phyloP scores from a whole-genome alignment of 2,797 vertebrate species.

The Ispidina picta region DNA sequence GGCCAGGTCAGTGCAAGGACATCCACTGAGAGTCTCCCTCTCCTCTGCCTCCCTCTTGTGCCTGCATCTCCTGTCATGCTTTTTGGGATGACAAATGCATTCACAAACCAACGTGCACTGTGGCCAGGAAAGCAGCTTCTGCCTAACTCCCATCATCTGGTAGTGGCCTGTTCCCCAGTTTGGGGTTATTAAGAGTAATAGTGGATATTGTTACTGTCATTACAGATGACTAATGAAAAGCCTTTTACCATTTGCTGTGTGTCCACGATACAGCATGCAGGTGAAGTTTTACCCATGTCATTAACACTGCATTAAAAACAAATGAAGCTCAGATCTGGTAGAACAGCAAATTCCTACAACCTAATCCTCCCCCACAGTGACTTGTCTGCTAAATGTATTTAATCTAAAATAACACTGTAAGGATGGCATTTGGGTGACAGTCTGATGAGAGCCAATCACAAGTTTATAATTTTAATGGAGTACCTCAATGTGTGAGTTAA shows the following conservation, averaged over 20 bases:
- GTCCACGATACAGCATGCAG: background rate
- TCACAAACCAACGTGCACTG: background rate
- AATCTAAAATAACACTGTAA: background rate
- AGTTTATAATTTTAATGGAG: background rate
- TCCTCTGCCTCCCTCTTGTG: background rate
- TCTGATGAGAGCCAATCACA: conserved; percentile 40
- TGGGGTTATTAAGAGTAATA: background rate
- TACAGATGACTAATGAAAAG: background rate
- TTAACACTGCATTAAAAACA: background rate
- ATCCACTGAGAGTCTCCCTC: background rate
- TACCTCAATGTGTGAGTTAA: background rate
- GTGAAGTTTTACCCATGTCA: background rate
- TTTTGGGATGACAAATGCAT: background rate
- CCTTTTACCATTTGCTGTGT: background rate
- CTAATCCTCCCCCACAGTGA: background rate
- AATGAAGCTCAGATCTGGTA: background rate
- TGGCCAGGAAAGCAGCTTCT: background rate
- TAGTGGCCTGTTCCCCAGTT: background rate
- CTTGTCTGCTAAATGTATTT: conserved; percentile 10
- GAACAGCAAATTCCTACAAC: background rate
- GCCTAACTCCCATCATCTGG: background rate
- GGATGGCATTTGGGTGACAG: conserved; percentile 38
- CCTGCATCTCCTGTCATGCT: background rate
- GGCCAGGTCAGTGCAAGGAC: background rate
- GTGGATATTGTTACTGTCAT: background rate